Evolutionary conservation across 2,113 vertebrate species (phyloP), one percentile per base, ranked within the genome.

Genomic region (Amia ocellicauda): DNA sequence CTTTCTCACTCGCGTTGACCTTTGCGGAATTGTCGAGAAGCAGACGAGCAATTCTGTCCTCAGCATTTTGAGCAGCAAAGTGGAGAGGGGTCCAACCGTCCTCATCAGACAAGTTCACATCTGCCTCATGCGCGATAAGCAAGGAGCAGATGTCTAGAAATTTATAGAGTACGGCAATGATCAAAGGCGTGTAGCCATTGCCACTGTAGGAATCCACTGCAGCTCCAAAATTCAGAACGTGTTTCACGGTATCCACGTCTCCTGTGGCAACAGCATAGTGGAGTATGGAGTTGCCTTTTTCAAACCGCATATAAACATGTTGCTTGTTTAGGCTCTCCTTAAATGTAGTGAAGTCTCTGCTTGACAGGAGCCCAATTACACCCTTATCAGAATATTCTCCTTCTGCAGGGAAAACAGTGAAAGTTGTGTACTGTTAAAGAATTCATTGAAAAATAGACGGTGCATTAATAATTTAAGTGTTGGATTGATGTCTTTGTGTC

Each of bases 61-160:
- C 91, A 0, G 90, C 92, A 0, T 76, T 89, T 83, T 98, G 92
- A 43, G 91, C 88, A 0, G 90, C 86, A 0, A 94, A 98, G 78
- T 94, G 90, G 13, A 94, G 79, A 0, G 87, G 76, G 0, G 82
- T 80, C 93, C 93, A 96, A 2, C 69, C 67, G 1, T 94, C 93
- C 2, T 88, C 80, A 2, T 93, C 93, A 0, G 66, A 70, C 11
- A 80, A 68, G 49, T 77, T 79, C 27, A 79, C 49, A 9, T 77
- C 63, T 0, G 91, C 88, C 0, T 82, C 82, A 0, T 74, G 79
- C 11, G 85, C 69, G 71, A 91, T 71, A 55, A 97, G 78, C 17
- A 87, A 19, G 0, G 72, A 40, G 31, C 87, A 81, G 67, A 92
- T 76, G 13, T 92, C 88, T 0, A 86, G 74, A 3, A 79, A 76